Base-by-base conservation (phyloP, 2,797 vertebrate species). In the Fundulus diaphanus region DNA sequence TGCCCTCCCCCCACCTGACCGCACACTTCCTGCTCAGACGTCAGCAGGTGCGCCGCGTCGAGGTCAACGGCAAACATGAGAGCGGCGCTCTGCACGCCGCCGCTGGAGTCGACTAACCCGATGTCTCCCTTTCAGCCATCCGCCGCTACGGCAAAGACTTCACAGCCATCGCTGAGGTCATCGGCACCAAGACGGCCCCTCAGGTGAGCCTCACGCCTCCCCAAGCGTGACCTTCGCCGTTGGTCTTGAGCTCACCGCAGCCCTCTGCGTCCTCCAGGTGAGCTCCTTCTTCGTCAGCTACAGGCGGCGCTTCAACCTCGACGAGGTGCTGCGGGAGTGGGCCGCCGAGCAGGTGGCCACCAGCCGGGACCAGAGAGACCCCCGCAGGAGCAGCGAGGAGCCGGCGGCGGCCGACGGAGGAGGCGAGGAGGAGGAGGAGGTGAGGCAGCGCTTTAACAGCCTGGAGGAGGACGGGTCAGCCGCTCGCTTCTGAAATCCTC, bases 271-370 rank as follows among this genome's bases (percentile, higher is more conserved):
- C n/a, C n/a, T 46, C 52, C 96, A 97, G 93, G 96, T 97, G 88
- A 96, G 97, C 80, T 97, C 96, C 0, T 98, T 98, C 93, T 97
- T 97, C 11, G 94, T 97, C 86, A 97, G 97, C 91, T 97, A 97
- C 88, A 94, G 97, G 13, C 96, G 97, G 9, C 93, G 97, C 33
- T 98, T 97, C 92, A 97, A 97, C 84, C 93, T 98, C 85, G 97
- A 98, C 71, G 96, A 97, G 92, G 97, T 97, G 79, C 93, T 98
- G 78, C 95, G 96, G 87, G 96, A 98, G 86, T 98, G 97, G 97
- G 96, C 97, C 24, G 96, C 96, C 0, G 97, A 98, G 83, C 97
- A 97, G 93, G 96, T 96, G 56, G 91, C 94, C 59, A 89, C 84
- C 33, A 93, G 84, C 77, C 86, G 90, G 75, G 88, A 83, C 73